Evolutionary conservation across 2,888 invertebrate genomes (phyloP).

Genomic region (Eristalis intricaria): DNA sequence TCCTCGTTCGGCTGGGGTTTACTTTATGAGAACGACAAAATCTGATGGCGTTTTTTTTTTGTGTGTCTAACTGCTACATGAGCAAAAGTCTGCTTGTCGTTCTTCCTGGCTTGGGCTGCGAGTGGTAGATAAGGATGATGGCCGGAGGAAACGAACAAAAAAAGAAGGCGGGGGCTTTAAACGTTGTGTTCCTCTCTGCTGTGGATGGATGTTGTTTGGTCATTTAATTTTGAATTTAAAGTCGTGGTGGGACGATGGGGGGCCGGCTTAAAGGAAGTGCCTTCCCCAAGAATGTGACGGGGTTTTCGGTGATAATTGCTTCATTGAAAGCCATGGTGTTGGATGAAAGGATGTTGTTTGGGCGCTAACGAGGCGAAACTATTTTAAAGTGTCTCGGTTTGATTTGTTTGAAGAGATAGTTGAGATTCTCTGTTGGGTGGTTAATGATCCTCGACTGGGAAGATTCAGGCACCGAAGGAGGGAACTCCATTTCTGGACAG

Average conservation of each 20-base stretch:
- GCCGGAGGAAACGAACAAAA: slow-evolving; percentile 3
- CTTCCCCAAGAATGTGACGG: background rate
- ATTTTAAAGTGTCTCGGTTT: background rate
- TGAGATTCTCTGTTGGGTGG: background rate
- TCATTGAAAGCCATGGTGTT: background rate
- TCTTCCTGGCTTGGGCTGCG: slow-evolving; percentile 38
- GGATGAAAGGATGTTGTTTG: background rate
- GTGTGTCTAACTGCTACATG: slow-evolving; percentile 40
- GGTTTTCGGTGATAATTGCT: background rate
- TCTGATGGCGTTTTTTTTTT: background rate
- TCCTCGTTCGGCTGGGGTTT: slow-evolving; percentile 28
- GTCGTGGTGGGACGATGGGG: background rate
- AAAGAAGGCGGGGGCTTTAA: slow-evolving; percentile 21
- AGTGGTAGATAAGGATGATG: slow-evolving; percentile 56
- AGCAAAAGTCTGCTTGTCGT: slow-evolving; percentile 48
- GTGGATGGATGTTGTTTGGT: background rate
- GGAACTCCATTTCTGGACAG: too few species aligned
- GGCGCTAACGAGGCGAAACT: background rate
- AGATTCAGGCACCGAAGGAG: too few species aligned
- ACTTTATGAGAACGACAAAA: slow-evolving; percentile 45
- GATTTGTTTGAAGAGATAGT: background rate
- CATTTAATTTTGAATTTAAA: slow-evolving; percentile 1
- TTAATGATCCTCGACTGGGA: background rate
- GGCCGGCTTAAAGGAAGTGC: background rate
- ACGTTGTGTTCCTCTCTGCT: slow-evolving; percentile 1